Evolutionary conservation across 2,113 vertebrate genomes (phyloP).

Genomic region (Macquaria ambigua): DNA sequence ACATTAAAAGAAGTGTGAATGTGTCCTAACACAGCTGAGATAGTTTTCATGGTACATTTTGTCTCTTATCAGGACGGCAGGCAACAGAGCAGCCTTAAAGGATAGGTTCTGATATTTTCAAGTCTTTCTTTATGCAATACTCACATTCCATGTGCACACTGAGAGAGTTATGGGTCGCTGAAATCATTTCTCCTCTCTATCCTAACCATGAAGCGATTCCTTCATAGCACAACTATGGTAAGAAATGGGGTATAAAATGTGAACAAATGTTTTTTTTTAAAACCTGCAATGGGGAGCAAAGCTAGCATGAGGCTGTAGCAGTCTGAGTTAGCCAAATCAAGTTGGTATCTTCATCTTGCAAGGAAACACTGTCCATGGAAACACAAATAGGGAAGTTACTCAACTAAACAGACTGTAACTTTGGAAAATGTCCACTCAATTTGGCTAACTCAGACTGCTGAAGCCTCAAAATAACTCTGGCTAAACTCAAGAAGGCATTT

Average conservation of each 20-base stretch:
- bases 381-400: too few relatives aligned
- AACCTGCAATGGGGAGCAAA: too few relatives aligned
- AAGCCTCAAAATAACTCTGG: neutral
- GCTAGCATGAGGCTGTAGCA: too few relatives aligned
- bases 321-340: too few relatives aligned
- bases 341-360: too few relatives aligned
- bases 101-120: neutral
- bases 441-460: too few relatives aligned
- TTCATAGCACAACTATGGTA: neutral
- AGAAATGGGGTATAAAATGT: neutral
- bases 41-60: neutral
- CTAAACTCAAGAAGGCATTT: too few relatives aligned
- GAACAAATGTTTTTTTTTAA: too few relatives aligned
- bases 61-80: neutral
- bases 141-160: neutral
- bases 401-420: too few relatives aligned
- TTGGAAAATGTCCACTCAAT: too few relatives aligned
- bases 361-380: too few relatives aligned
- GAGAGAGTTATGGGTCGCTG: neutral
- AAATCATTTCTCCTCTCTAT: neutral
- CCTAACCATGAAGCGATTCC: neutral
- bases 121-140: neutral
- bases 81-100: neutral
- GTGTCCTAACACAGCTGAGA: constrained; percentile 5
- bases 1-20: constrained; percentile 35